A percentile compares a stretch with the other conserved stretches of the same genome.
phyloP scores from a whole-genome alignment of 2,113 vertebrate genomes.

The Heterochromis multidens region DNA sequence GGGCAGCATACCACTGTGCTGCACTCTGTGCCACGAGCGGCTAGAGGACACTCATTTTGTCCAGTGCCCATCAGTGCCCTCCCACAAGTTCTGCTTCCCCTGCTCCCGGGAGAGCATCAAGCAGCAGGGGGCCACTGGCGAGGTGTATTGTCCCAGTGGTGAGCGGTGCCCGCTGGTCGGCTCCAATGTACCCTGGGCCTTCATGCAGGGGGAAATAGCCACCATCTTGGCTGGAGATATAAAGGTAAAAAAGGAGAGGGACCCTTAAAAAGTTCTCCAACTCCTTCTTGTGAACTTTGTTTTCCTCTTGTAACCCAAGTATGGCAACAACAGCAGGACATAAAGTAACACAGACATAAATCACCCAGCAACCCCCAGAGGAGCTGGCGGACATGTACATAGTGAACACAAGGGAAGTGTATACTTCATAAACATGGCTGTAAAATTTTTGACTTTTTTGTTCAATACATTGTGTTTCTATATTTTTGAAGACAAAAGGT shows the following conservation, averaged over 20 bases:
- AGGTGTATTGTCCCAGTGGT: conserved; percentile 96
- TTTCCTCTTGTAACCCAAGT: conserved; percentile 23
- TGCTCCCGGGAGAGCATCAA: conserved; percentile 98
- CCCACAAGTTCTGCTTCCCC: conserved; percentile 98
- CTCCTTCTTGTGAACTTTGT: conserved; percentile 39
- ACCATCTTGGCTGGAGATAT: conserved; percentile 96
- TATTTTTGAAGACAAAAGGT: conserved; percentile 87
- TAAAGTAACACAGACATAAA: conserved; percentile 3
- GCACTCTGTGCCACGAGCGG: conserved; percentile 95
- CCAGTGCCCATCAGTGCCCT: conserved; percentile 92
- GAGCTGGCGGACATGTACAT: conserved; percentile 73
- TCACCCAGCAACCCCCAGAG: neutral
- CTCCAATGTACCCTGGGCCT: conserved; percentile 96
- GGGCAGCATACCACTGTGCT: conserved; percentile 88
- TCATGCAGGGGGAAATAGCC: conserved; percentile 97
- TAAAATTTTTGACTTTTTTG: conserved; percentile 77
- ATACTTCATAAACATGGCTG: conserved; percentile 93
- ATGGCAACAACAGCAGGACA: conserved; percentile 18
- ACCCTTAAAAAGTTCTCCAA: conserved; percentile 79
- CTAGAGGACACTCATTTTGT: conserved; percentile 98
- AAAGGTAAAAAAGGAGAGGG: conserved; percentile 96
- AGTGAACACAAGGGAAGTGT: conserved; percentile 87
- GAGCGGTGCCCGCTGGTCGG: conserved; percentile 95
- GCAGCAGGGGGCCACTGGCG: conserved; percentile 92
- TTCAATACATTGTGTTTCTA: conserved; percentile 97